A percentile compares a stretch with the other conserved stretches of the same genome.
phyloP scores from a whole-genome alignment of 53 echinoderm and acorn worm species.

The Luidia sarsii region DNA sequence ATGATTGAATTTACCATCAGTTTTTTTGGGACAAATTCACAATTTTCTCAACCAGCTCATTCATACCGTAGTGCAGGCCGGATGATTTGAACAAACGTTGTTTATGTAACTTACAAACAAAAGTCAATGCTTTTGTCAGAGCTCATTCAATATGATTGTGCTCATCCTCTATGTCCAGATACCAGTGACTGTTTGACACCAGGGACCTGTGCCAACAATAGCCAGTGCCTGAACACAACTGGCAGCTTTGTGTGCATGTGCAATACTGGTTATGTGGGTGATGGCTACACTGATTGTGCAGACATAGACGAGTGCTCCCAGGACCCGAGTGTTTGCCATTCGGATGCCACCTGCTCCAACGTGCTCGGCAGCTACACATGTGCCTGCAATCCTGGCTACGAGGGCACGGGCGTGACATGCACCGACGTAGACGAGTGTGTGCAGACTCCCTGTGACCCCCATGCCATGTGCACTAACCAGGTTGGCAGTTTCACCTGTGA shows the following conservation, averaged over 20 bases:
- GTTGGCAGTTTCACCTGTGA: background rate
- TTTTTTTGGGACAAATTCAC: too few relatives aligned
- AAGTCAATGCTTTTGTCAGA: background rate
- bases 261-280: background rate
- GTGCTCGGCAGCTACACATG: background rate
- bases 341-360: background rate
- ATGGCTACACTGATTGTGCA: background rate
- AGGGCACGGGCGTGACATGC: slow-evolving; percentile 56
- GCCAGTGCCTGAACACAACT: background rate
- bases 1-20: too few relatives aligned
- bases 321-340: background rate
- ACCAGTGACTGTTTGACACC: background rate
- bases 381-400: slow-evolving; percentile 48
- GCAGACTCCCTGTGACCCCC: background rate
- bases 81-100: too few relatives aligned
- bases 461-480: background rate
- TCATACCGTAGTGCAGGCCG: too few relatives aligned
- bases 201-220: background rate
- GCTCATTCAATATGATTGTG: too few relatives aligned
- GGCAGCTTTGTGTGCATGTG: slow-evolving; percentile 18
- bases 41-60: too few relatives aligned
- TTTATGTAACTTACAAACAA: too few relatives aligned
- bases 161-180: background rate
- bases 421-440: slow-evolving; percentile 1
- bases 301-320: background rate